Conservation (phyloP, 37 sponge, comb jelly and placozoan species). For the Dysidea cf. avara region DNA sequence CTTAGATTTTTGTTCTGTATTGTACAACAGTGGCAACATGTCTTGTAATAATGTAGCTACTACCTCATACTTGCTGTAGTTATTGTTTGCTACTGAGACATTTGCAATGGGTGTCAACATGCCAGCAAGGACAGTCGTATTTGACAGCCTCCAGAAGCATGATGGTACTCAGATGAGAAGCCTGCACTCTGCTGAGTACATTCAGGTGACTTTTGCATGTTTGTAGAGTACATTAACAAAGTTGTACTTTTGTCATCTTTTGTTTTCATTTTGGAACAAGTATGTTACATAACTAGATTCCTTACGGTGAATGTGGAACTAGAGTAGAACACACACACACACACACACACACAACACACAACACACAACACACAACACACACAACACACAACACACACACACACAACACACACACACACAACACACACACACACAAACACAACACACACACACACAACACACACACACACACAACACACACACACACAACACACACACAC, state of each 20-base stretch:
- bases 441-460: too few species aligned
- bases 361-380: too few species aligned
- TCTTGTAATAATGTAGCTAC: too few species aligned
- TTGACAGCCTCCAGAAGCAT: slow-evolving; percentile 85
- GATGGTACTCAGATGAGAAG: slow-evolving; percentile 80
- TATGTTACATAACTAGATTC: neutral
- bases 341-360: neutral
- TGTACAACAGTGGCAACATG: too few species aligned
- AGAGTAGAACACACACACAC: neutral
- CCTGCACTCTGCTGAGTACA: slow-evolving; percentile 77
- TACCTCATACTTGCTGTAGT: too few species aligned
- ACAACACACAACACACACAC: too few species aligned
- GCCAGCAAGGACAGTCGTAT: slow-evolving; percentile 98
- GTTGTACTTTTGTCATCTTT: neutral
- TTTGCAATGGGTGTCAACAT: slow-evolving; percentile 99
- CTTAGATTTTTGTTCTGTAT: too few species aligned
- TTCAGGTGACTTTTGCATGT: slow-evolving; percentile 44
- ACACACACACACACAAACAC: too few species aligned
- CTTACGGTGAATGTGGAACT: neutral
- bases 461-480: too few species aligned
- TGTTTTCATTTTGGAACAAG: neutral
- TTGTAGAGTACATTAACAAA: neutral
- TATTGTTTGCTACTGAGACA: slow-evolving; percentile 97
- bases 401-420: too few species aligned
- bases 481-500: too few species aligned